phyloP scores from a whole-genome alignment of 2,113 vertebrate genomes.

The Malurus alboscapulatus region DNA sequence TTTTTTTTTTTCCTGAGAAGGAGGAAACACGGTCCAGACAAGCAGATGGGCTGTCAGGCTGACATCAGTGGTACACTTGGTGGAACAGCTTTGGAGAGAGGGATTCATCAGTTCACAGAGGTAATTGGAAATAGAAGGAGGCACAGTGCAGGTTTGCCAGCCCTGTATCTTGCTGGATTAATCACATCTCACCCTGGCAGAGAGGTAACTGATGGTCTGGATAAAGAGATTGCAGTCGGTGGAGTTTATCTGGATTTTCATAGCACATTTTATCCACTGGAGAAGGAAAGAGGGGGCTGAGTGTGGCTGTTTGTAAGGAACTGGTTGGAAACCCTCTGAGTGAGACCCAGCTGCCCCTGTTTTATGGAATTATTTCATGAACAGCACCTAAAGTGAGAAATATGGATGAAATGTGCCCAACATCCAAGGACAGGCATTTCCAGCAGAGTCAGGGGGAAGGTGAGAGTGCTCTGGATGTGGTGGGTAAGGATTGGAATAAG shows the following conservation, averaged over 20 bases:
- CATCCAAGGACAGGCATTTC: neutral
- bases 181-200: conserved; percentile 2
- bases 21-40: conserved; percentile 34
- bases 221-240: neutral
- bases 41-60: conserved; percentile 66
- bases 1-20: neutral
- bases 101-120: conserved; percentile 30
- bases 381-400: neutral
- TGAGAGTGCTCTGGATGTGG: neutral
- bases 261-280: neutral
- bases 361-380: neutral
- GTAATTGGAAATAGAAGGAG: conserved; percentile 53
- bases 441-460: neutral
- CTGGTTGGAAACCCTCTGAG: neutral
- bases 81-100: conserved; percentile 42
- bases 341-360: fast-evolving
- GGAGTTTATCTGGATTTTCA: neutral
- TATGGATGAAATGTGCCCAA: neutral
- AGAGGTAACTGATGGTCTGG: neutral
- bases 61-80: conserved; percentile 32
- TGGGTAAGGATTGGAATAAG: neutral
- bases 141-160: neutral
- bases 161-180: neutral
- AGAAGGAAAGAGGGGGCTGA: neutral
- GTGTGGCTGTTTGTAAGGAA: neutral